Evolutionary conservation across 2,888 invertebrate genomes (phyloP), one percentile per base, ranked within the genome.

Genomic region (Pegoplata infirma): DNA sequence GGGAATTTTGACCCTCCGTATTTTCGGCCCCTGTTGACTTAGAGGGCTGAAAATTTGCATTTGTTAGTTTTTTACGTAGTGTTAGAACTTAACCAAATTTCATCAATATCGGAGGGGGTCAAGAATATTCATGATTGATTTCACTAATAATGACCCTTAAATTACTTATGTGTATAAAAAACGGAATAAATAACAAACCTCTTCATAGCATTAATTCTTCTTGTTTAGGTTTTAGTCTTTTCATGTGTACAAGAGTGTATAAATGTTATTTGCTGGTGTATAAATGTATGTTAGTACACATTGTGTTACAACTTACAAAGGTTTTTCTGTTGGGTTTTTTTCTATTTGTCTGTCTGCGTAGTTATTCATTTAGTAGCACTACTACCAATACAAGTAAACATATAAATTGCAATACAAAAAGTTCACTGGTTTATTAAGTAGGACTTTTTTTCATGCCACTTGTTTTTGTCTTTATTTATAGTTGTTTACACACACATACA

Each of bases 351-450:
- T 40, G n/a, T n/a, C n/a, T 40, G 4, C 36, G 32, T 8, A 32
- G 5, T 32, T 8, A 40, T 40, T 1, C 36, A 40, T 40, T 40
- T n/a, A n/a, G 3, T 40, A 40, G n/a, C 3, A 40, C 36, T 40
- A n/a, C n/a, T 40, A 40, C 36, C 12, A 40, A 32, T 32, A 12
- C 3, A 10, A 40, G n/a, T 21, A n/a, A n/a, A n/a, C n/a, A n/a
- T n/a, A n/a, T 21, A 5, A 12, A 14, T 2, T 49, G 10, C 5
- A 0, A 16, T n/a, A 36, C 32, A 64, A 73, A 67, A 78, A 64
- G 77, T 73, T 78, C 77, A 78, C 63, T 73, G 77, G 68, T 78
- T 78, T 78, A 78, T 73, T 73, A 73, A 78, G 77, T 68, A 73
- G 66, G 21, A 56, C 53, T 61, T 72, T 56, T 44, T 21, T 19